These are phyloP conservation scores for Rhyacophila evoluta DNA, from an alignment of 2,888 invertebrate genomes.

Conservation along the genomic window DNA sequence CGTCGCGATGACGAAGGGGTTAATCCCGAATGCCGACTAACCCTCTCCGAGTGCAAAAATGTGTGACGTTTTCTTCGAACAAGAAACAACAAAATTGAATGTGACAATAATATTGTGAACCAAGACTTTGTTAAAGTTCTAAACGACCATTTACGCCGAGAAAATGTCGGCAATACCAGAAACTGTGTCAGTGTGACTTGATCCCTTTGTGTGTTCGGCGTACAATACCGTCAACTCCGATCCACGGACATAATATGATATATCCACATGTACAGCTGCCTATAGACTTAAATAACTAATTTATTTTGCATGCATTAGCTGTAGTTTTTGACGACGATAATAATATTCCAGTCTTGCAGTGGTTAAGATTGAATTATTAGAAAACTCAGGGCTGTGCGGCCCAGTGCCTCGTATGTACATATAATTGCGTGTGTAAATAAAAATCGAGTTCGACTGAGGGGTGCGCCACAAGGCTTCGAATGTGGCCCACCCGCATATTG, in stretches of 20 bases:
- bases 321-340: slow-evolving; percentile 45
- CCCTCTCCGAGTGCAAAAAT: not conserved
- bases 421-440: slow-evolving; percentile 27
- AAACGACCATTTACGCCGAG: not conserved
- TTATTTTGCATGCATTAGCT: slow-evolving; percentile 53
- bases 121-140: not conserved
- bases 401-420: slow-evolving; percentile 44
- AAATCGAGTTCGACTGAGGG: slow-evolving; percentile 17
- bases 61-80: slow-evolving; percentile 30
- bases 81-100: not conserved
- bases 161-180: not conserved
- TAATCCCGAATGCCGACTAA: not conserved
- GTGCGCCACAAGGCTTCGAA: not conserved
- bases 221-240: not conserved
- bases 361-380: slow-evolving; percentile 26
- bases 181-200: slow-evolving; percentile 3
- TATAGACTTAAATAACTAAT: slow-evolving; percentile 51
- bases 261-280: slow-evolving; percentile 40
- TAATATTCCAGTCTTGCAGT: slow-evolving; percentile 32
- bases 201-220: not conserved
- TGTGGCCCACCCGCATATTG: slow-evolving; percentile 25
- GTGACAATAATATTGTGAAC: not conserved
- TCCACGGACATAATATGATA: slow-evolving; percentile 2
- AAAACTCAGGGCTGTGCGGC: slow-evolving; percentile 52
- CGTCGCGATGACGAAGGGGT: slow-evolving; percentile 39